phyloP scores from a whole-genome alignment of 2,797 vertebrate species.

The Coilia nasus region DNA sequence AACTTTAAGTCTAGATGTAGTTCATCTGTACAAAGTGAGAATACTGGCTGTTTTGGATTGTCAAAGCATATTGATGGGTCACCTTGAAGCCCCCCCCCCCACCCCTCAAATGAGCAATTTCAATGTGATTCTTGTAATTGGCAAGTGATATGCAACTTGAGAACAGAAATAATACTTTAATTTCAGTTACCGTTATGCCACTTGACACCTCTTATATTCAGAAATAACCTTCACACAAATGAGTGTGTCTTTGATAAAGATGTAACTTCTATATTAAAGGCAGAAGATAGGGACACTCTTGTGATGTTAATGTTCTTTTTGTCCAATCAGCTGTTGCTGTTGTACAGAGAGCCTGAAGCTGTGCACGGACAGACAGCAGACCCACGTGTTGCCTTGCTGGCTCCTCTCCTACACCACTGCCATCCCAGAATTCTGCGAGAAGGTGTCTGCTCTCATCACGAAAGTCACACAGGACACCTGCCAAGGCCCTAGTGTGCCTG shows the following conservation, averaged over 20 bases:
- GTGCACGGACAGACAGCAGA: slow-evolving; percentile 63
- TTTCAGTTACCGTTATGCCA: not conserved
- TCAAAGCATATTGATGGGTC: no score
- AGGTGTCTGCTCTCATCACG: slow-evolving; percentile 79
- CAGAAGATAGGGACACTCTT: not conserved
- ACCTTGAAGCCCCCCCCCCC: no score
- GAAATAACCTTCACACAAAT: not conserved
- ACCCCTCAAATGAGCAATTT: no score
- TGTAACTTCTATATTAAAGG: not conserved
- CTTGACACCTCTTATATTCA: not conserved
- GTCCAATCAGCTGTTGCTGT: slow-evolving; percentile 54
- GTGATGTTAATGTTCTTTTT: slow-evolving; percentile 44
- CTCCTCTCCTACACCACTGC: slow-evolving; percentile 78
- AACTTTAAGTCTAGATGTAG: no score
- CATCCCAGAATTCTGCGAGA: slow-evolving; percentile 83
- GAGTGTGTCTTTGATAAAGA: not conserved
- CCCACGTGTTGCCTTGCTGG: slow-evolving; percentile 76
- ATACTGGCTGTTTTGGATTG: no score
- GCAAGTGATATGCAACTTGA: no score
- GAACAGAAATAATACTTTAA: not conserved
- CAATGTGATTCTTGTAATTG: no score
- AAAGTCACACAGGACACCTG: slow-evolving; percentile 51
- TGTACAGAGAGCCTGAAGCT: slow-evolving; percentile 65
- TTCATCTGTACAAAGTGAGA: no score
- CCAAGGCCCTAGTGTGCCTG: slow-evolving; percentile 56